A percentile compares a stretch with the other conserved stretches of the same genome.
phyloP scores from a whole-genome alignment of 64 coral and sea anemone genomes.

The Trachythela sp. region DNA sequence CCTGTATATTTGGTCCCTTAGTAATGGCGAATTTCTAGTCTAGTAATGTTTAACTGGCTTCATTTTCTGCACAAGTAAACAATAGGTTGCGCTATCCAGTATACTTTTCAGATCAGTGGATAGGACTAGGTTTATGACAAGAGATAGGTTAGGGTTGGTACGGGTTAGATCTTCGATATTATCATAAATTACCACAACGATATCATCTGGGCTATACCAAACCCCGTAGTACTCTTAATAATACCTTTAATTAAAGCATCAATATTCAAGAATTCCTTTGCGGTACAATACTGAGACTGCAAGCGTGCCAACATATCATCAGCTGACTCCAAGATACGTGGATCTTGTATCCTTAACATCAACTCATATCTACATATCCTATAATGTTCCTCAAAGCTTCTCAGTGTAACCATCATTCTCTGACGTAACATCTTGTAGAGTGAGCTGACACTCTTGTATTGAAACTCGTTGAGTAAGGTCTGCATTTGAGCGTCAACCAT shows the following conservation, averaged over 20 bases:
- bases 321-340: conserved; percentile 62
- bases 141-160: no score
- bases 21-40: no score
- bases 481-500: conserved; percentile 96
- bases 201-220: not conserved
- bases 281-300: conserved; percentile 60
- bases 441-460: conserved; percentile 96
- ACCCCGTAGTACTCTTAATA: not conserved
- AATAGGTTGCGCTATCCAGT: no score
- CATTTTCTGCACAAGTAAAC: no score
- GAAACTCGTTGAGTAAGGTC: conserved; percentile 78
- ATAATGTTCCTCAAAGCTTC: conserved; percentile 74
- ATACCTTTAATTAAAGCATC: conserved; percentile 9
- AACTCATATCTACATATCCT: conserved; percentile 87
- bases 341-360: conserved; percentile 82
- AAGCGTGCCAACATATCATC: conserved; percentile 67
- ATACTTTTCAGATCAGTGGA: no score
- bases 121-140: not conserved
- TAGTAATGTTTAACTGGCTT: no score
- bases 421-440: conserved; percentile 96
- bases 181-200: not conserved
- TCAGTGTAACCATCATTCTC: conserved; percentile 71
- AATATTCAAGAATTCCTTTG: conserved; percentile 55
- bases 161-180: not conserved
- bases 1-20: no score